Percentiles rank a stretch among this genome's conserved stretches.
Evolutionary conservation across 2,888 invertebrate genomes (phyloP).

Genomic region (Archips xylosteana): DNA sequence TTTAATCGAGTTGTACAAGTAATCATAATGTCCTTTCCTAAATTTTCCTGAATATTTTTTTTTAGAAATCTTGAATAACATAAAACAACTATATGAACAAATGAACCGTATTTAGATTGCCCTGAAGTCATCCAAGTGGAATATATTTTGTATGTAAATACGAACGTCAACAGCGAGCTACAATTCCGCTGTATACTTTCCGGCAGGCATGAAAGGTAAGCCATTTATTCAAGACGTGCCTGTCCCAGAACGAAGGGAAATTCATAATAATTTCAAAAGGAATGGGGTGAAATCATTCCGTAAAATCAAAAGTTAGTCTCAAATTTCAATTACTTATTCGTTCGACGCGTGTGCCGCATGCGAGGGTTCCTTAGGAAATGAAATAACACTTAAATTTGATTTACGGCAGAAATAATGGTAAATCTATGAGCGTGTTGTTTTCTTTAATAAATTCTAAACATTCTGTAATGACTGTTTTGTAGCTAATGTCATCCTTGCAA

Average conservation of each 20-base stretch:
- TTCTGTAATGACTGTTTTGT: slow-evolving; percentile 60
- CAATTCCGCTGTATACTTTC: slow-evolving; percentile 52
- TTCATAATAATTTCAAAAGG: slow-evolving; percentile 81
- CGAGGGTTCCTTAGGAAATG: slow-evolving; percentile 79
- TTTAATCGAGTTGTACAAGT: no score
- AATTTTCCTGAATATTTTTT: no score
- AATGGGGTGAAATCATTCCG: slow-evolving; percentile 74
- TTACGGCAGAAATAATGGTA: slow-evolving; percentile 80
- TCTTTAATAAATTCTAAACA: slow-evolving; percentile 72
- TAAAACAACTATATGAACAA: not conserved
- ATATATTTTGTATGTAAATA: slow-evolving; percentile 38
- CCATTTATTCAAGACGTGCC: slow-evolving; percentile 64
- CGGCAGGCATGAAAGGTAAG: slow-evolving; percentile 57
- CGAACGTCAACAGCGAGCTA: slow-evolving; percentile 34
- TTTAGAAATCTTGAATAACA: no score
- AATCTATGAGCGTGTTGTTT: slow-evolving; percentile 80
- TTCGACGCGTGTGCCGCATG: slow-evolving; percentile 80
- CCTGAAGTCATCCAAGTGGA: slow-evolving; percentile 26
- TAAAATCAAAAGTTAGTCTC: slow-evolving; percentile 84
- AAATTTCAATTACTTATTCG: slow-evolving; percentile 85
- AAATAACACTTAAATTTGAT: slow-evolving; percentile 84
- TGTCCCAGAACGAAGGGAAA: slow-evolving; percentile 69
- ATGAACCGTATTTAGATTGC: slow-evolving; percentile 14
- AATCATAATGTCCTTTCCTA: no score
- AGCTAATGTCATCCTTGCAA: not conserved